Base-by-base conservation (phyloP, 92 coral and sea anemone species). In the Muricea muricata region DNA sequence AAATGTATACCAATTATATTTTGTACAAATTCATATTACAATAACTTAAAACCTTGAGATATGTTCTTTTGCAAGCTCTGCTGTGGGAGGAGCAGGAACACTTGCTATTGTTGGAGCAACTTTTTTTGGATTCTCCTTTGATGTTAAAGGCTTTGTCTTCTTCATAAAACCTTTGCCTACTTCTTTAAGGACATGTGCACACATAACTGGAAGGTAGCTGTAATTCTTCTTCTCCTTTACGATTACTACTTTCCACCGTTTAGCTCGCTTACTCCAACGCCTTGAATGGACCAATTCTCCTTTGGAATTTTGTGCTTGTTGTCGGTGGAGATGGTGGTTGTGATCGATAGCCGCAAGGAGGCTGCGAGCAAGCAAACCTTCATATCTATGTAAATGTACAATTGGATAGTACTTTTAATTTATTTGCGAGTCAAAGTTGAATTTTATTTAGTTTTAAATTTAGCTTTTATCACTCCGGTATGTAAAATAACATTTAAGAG, bases 201-300 rank as follows among this genome's bases (percentile, higher is more conserved):
- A 30, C 61, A 75, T 47, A 4, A 75, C 35, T 10, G 80, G 80
- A 33, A 75, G 80, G 42, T 75, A 75, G 7, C 48, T 10, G 25
- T 37, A 45, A 24, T 75, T 75, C 40, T 45, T 75, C 81, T 75
- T 42, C 81, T 47, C 81, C 21, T 75, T 75, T 34, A 75, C 60
- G 45, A 75, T 47, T 18, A 75, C 81, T 13, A 75, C 63, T 23
- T 75, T 75, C 81, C 65, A 75, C n/a, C 48, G 29, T 78, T 78
- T 78, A 23, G 84, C 65, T 15, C 84, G 73, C 29, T 78, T 78
- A 31, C 84, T 78, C 73, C 84, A 78, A 37, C 84, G 37, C 32
- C 84, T 39, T 8, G 73, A 78, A 30, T 57, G 57, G 26, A 78
- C 72, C 25, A 66, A 66, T 17, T 55, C 73, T 28, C 84, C 84